phyloP scores from a whole-genome alignment of 2,797 vertebrate genomes.

The Pteropus rufus region DNA sequence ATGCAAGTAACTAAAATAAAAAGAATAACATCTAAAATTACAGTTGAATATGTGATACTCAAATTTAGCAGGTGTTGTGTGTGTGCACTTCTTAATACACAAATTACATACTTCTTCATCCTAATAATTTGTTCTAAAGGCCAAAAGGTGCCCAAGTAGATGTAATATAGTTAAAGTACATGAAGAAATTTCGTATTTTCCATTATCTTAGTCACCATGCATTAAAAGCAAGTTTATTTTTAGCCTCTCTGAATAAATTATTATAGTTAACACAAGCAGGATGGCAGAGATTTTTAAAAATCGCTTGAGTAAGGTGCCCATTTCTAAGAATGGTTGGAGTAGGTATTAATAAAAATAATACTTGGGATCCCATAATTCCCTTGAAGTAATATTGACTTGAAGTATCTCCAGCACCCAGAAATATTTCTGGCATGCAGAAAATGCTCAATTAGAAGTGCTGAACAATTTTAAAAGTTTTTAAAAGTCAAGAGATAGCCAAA shows the following conservation, averaged over 20 bases:
- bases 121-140: not conserved
- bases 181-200: conserved; percentile 38
- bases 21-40: not conserved
- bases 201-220: not conserved
- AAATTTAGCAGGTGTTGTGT: not conserved
- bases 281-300: conserved; percentile 38
- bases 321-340: not conserved
- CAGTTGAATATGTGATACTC: not conserved
- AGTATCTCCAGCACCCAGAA: not conserved
- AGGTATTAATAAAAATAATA: not conserved
- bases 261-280: conserved; percentile 1
- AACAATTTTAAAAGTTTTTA: not conserved
- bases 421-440: not conserved
- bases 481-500: not conserved
- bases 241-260: conserved; percentile 22
- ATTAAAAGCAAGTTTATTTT: conserved; percentile 22
- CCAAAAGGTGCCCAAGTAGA: not conserved
- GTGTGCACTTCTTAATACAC: not conserved
- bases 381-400: not conserved
- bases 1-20: not conserved
- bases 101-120: not conserved
- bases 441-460: not conserved
- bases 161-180: conserved; percentile 55
- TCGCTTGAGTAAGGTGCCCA: not conserved
- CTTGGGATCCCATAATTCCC: not conserved